Conservation (phyloP, 2,797 vertebrate genomes). For the Dendrocincla tyrannina region DNA sequence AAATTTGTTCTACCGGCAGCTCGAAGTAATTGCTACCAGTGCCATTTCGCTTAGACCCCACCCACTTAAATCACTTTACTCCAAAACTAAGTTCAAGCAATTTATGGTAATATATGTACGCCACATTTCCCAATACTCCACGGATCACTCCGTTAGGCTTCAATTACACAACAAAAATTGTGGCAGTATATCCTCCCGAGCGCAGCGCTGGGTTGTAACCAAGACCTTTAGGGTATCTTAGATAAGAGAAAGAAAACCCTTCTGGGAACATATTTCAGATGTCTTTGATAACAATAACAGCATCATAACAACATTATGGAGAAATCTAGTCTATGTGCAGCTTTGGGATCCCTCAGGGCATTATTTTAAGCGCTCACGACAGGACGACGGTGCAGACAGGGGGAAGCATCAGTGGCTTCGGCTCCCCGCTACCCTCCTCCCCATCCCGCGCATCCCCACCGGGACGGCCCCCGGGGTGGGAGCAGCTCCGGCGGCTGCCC, state of each 20-base stretch:
- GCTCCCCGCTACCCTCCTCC: background rate
- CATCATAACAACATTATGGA: background rate
- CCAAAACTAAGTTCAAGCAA: conserved; percentile 1
- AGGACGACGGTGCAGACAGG: background rate
- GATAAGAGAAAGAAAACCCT: background rate
- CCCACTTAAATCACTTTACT: background rate
- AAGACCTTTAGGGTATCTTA: background rate
- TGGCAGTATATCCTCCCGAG: background rate
- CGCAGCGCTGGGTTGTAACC: accelerated
- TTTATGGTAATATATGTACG: background rate
- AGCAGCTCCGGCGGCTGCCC: background rate
- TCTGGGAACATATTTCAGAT: background rate
- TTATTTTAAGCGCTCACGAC: background rate
- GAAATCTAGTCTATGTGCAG: background rate
- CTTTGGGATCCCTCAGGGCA: background rate
- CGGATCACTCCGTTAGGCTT: background rate
- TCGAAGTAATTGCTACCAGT: background rate
- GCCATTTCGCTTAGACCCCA: background rate
- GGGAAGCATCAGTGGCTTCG: background rate
- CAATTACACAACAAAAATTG: background rate
- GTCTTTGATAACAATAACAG: background rate
- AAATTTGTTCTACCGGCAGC: background rate
- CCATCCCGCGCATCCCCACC: background rate
- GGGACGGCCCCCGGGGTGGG: background rate
- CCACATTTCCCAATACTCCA: background rate